These are phyloP conservation scores for Oreortyx pictus DNA, from an alignment of 2,797 vertebrate species.

Conservation along the genomic window DNA sequence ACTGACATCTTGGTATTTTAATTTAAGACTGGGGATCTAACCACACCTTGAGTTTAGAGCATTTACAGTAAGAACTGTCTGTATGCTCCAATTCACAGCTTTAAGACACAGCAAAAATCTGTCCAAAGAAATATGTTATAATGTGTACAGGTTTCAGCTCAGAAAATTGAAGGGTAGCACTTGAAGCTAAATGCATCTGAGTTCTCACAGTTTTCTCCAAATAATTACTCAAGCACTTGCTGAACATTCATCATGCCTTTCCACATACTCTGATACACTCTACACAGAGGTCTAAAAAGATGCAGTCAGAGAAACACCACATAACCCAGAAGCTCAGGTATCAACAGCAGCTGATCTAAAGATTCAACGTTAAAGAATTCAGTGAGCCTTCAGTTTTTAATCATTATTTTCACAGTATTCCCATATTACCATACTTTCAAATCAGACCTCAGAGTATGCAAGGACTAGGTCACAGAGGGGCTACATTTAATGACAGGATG, in stretches of 20 bases:
- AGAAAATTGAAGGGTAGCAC: not conserved
- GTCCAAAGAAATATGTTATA: not conserved
- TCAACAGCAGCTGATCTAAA: not conserved
- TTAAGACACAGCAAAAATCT: not conserved
- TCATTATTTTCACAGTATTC: not conserved
- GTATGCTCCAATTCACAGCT: not conserved
- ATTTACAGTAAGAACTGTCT: not conserved
- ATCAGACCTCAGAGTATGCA: not conserved
- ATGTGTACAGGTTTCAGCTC: not conserved
- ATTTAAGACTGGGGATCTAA: conserved; percentile 26
- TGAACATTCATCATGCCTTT: not conserved
- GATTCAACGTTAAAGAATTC: not conserved
- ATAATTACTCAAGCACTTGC: not conserved
- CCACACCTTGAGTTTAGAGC: not conserved
- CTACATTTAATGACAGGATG: not conserved
- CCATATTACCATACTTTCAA: not conserved
- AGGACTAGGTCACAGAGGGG: not conserved
- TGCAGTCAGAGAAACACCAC: not conserved
- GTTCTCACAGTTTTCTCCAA: not conserved
- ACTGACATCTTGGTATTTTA: conserved; percentile 31
- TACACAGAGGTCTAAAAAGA: not conserved
- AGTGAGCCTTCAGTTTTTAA: not conserved
- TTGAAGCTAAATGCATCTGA: not conserved
- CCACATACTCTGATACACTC: not conserved
- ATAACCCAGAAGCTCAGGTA: not conserved